Base-by-base conservation (phyloP, 2,888 invertebrate genomes). In the Scaptomyza caliginosa region DNA sequence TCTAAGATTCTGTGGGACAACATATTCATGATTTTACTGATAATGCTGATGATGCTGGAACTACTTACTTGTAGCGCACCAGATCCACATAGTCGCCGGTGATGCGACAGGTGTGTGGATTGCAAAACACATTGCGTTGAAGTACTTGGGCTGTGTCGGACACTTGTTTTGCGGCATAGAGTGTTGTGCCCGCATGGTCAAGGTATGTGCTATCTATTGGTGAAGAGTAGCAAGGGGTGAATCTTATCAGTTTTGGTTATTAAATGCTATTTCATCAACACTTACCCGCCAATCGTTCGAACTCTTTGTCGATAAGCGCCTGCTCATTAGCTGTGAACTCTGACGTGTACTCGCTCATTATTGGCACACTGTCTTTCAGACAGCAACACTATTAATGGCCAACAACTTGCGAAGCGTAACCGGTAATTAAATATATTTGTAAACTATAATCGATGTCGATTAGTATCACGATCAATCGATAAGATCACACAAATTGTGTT, bases 81-180 rank as follows among this genome's bases (percentile, higher is more conserved):
- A 96, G 95, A 88, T 98, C 98, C 39, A 98, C 93, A 43, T 95
- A 93, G 91, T 98, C 97, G 73, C 94, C 94, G n/a, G 97, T 96
- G 65, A 94, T 92, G 90, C 94, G 95, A 86, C 97, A 96, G 6
- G 95, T 94, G 92, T 99, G 99, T 10, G 99, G 99, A 93, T 99
- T 99, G 81, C 96, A 96, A 88, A 96, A 97, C 3, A 97, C 90
- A 91, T 95, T 95, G n/a, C 91, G 92, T 40, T 93, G 91, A 24
- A 98, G 92, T 86, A 97, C 95, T 46, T 93, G 90, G 56, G 93
- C 92, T 11, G 95, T 92, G 34, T 93, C 91, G 65, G 93, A 92
- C 23, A 98, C 92, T 91, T 97, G 96, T 74, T 92, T 93, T 89
- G 95, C 93, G 4, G 96, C 94, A 89, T 97, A 98, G 48, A 98